Base-by-base conservation (phyloP, 2,113 vertebrate species). In the Colius striatus region DNA sequence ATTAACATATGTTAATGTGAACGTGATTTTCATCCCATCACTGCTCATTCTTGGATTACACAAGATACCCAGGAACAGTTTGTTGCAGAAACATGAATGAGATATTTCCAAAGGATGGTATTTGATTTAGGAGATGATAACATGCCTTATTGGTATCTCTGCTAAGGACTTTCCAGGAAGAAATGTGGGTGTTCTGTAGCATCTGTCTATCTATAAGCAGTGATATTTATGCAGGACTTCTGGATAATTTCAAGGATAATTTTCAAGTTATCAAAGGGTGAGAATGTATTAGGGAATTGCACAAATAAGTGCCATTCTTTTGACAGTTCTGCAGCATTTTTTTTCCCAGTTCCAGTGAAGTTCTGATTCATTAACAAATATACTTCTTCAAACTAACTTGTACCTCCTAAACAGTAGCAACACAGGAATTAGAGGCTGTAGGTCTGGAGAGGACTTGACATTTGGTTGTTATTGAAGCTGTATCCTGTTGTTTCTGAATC, bases 31-130 rank as follows among this genome's bases (percentile, higher is more conserved):
- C 54, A 21, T 89, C 30, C 34, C 53, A 20, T 71, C 65, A 67
- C 70, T 81, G 84, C 70, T 90, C 84, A 71, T 92, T 95, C 83
- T 84, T 81, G 80, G 86, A 67, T 92, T 86, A 88, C 88, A 84
- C 22, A 84, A 75, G 68, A 79, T 92, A 60, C 61, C 53, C 77
- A 78, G 81, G 73, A 94, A 53, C 84, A 92, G 87, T 65, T 92
- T 95, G 80, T 96, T 94, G 85, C 70, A 80, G 83, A 93, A 93
- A 94, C 80, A 92, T 94, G 83, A 93, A 96, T 83, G 79, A 88
- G 67, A 89, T 92, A 57, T 93, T 97, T 94, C 86, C 80, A 88
- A 92, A 93, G 89, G 92, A 71, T 79, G 63, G 29, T 90, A 30
- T 80, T 85, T 74, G 88, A 94, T 55, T 68, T 88, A 43, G 29